phyloP scores from a whole-genome alignment of 92 coral and sea anemone genomes.

The Epizoanthus scotinus region DNA sequence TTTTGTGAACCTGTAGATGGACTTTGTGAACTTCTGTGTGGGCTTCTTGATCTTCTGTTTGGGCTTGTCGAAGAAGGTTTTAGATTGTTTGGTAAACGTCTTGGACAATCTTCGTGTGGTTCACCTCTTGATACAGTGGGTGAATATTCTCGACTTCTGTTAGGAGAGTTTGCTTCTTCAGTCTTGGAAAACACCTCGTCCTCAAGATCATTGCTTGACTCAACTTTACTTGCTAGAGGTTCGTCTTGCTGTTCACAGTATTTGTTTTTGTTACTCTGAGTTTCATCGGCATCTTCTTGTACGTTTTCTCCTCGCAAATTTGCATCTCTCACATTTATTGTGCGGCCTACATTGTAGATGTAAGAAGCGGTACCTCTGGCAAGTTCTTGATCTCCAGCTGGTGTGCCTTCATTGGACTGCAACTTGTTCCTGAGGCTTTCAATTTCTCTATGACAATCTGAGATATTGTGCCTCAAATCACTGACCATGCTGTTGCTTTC shows the following conservation, averaged over 20 bases:
- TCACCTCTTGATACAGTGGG: background rate
- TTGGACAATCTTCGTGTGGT: background rate
- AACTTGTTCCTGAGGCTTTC: too few relatives aligned
- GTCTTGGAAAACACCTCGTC: too few relatives aligned
- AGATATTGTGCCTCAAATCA: too few relatives aligned
- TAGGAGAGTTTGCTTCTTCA: too few relatives aligned
- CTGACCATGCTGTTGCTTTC: too few relatives aligned
- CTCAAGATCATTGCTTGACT: too few relatives aligned
- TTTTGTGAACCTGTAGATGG: background rate
- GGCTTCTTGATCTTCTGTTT: background rate
- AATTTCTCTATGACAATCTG: too few relatives aligned
- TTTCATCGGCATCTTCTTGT: background rate
- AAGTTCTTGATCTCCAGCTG: background rate
- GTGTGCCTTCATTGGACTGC: too few relatives aligned
- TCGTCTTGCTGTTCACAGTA: too few relatives aligned
- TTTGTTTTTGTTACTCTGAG: too few relatives aligned
- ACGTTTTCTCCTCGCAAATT: background rate
- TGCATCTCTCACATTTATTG: background rate
- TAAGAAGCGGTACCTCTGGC: background rate
- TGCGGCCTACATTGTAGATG: background rate
- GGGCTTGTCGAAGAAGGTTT: constrained; percentile 2
- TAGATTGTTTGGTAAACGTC: background rate
- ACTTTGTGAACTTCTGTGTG: background rate
- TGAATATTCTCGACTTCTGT: too few relatives aligned
- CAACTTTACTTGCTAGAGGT: too few relatives aligned